A percentile compares a stretch with the other conserved stretches of the same genome.
Conservation (phyloP, 2,888 invertebrate species). For the Bibio marci region DNA sequence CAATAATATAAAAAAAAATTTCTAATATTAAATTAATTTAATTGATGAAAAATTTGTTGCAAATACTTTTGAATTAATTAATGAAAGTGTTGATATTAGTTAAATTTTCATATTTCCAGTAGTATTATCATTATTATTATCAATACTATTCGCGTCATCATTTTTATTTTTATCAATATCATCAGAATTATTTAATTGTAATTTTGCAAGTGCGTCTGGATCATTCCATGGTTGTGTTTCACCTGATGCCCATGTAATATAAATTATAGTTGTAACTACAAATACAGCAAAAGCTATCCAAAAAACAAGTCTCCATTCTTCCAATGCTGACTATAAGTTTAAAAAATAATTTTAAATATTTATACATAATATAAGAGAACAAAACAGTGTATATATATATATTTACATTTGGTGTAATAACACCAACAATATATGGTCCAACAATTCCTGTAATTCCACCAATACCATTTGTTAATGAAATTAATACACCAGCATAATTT, state of each 20-base stretch:
- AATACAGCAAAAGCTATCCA: conserved; percentile 61
- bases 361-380: no score
- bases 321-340: conserved; percentile 37
- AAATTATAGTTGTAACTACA: conserved; percentile 46
- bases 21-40: no score
- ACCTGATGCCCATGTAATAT: conserved; percentile 51
- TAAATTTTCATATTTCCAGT: no score
- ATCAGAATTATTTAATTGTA: no score
- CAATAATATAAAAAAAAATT: no score
- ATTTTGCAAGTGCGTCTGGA: conserved; percentile 1
- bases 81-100: no score
- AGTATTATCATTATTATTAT: no score
- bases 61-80: no score
- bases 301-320: conserved; percentile 62
- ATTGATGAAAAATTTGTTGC: no score
- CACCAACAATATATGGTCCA: conserved; percentile 48
- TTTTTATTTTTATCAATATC: no score
- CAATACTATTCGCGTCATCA: no score
- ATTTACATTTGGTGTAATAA: conserved; percentile 46
- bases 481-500: conserved; percentile 46
- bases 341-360: neutral
- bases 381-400: no score
- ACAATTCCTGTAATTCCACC: conserved; percentile 49
- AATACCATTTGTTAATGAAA: conserved; percentile 53
- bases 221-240: conserved; percentile 64